Evolutionary conservation across 2,888 invertebrate genomes (phyloP), one percentile per base, ranked within the genome.

Genomic region (Artemia sp.): DNA sequence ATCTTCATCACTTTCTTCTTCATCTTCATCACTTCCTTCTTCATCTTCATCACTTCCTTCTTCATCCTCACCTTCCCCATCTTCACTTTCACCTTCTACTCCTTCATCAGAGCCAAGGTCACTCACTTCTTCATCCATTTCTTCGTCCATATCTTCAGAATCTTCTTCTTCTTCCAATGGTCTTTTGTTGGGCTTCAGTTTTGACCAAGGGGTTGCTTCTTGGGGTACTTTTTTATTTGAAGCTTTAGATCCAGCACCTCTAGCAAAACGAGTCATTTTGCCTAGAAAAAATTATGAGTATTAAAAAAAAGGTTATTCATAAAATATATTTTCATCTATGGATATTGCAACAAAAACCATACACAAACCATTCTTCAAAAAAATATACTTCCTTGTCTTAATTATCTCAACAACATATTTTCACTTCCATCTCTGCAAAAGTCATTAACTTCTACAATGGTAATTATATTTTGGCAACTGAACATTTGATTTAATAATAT

Each of bases 251-350:
- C 50, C 51, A 24, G 14, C 14, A 51, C 10, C 14, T 51, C 68
- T 68, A 51, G 68, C 68, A 38, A 14, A 68, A n/a, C 68, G 68
- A 68, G 68, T 68, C 68, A 68, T 68, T 58, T 58, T 58, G 64
- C 64, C 24, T n/a, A 9, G 24, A 58, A n/a, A 58, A 24, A 58
- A 58, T 58, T 24, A 58, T 38, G 38, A 38, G 38, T 38, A 38
- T 38, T 38, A 38, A 38, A 38, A 38, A 38, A 6, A 38, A 38
- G 38, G 3, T 38, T 38, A 38, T 38, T 38, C 38, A 38, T 38
- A 38, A 38, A 38, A 38, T 38, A 38, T 38, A 38, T 38, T 38
- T 38, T 38, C 38, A 38, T 38, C 38, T 38, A 38, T 38, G 38
- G 38, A 38, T 38, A 38, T 38, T 38, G 38, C 6, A 38, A 3